phyloP scores from a whole-genome alignment of 2,888 invertebrate species.

The Notodonta ziczac region DNA sequence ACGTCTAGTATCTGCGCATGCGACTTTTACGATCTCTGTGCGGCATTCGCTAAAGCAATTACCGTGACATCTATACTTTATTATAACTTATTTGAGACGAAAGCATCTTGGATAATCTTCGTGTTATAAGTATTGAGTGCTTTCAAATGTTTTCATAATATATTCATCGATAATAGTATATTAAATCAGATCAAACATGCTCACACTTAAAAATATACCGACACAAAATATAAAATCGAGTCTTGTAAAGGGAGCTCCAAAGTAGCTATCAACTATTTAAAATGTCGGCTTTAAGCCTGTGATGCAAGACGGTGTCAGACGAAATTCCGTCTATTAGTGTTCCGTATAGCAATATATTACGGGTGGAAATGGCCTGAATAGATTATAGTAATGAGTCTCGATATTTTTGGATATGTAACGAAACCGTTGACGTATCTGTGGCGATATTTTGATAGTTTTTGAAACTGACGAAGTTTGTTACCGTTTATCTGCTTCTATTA shows the following conservation, averaged over 20 bases:
- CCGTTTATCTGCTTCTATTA: no score
- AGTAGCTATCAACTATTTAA: conserved; percentile 10
- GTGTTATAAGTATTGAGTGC: no score
- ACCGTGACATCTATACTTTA: background rate
- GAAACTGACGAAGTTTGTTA: no score
- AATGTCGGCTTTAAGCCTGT: conserved; percentile 10
- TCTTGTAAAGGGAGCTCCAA: background rate
- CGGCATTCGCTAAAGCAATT: background rate
- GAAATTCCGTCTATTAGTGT: conserved; percentile 23
- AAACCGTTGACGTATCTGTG: background rate
- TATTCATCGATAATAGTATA: background rate
- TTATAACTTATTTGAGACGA: background rate
- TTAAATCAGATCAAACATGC: background rate
- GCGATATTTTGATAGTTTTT: background rate
- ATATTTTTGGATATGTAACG: conserved; percentile 8
- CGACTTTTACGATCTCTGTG: background rate
- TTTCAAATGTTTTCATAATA: background rate
- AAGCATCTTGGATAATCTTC: no score
- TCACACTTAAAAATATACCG: background rate
- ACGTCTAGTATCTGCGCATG: background rate
- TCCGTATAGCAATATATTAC: conserved; percentile 32
- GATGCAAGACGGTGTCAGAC: conserved; percentile 9
- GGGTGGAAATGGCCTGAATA: conserved; percentile 21
- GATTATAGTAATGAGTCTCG: conserved; percentile 13
- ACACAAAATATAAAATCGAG: background rate